phyloP scores from a whole-genome alignment of 2,797 vertebrate species.

The Scyliorhinus canicula region DNA sequence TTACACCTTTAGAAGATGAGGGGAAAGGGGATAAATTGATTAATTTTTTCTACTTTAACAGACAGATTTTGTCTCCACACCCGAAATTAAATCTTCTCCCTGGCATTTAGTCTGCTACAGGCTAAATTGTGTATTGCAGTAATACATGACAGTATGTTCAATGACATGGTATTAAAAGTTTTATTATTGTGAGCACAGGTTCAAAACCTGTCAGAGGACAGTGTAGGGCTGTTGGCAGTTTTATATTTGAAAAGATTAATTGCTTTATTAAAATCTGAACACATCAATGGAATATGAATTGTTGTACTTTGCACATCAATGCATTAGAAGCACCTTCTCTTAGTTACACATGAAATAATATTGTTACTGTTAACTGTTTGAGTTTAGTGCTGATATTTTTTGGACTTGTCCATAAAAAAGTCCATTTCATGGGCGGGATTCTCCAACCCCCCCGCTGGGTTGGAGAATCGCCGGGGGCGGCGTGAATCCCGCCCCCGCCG shows the following conservation, averaged over 20 bases:
- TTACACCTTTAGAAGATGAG: not conserved
- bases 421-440: no score
- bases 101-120: not conserved
- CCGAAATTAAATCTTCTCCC: not conserved
- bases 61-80: not conserved
- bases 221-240: not conserved
- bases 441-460: no score
- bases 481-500: no score
- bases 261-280: constrained; percentile 4
- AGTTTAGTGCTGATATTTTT: not conserved
- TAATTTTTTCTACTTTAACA: not conserved
- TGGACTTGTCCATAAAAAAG: not conserved
- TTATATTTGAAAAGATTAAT: constrained; percentile 11
- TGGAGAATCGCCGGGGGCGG: no score
- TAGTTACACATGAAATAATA: not conserved
- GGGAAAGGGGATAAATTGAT: not conserved
- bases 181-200: not conserved
- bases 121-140: not conserved
- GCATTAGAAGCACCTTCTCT: not conserved
- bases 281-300: not conserved
- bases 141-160: not conserved
- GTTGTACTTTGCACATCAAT: not conserved
- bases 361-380: not conserved
- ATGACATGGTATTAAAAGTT: not conserved
- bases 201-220: not conserved